A percentile compares a stretch with the other conserved stretches of the same genome.
Conservation (phyloP, 2,797 vertebrate genomes). For the Ctenosaura bakeri region DNA sequence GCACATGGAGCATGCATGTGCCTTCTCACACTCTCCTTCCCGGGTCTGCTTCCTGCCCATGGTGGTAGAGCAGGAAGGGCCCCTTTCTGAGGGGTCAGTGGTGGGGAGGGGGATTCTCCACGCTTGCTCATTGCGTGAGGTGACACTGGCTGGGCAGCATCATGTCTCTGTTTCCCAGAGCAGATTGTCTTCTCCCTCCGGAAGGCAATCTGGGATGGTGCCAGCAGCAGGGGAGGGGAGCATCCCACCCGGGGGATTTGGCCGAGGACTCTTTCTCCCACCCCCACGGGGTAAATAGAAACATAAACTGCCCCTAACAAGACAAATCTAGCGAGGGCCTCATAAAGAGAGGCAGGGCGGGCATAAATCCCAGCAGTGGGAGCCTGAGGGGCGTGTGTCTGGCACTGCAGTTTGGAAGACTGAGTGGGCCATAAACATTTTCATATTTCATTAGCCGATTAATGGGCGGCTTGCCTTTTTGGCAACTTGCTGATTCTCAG, state of each 20-base stretch:
- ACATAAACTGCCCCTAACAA: slow-evolving; percentile 71
- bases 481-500: slow-evolving; percentile 83
- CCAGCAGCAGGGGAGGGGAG: background rate
- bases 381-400: slow-evolving; percentile 73
- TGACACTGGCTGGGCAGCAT: too few relatives aligned
- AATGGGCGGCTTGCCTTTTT: slow-evolving; percentile 80
- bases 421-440: slow-evolving; percentile 86
- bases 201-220: too few relatives aligned
- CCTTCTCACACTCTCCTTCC: background rate
- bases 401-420: slow-evolving; percentile 84
- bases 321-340: slow-evolving; percentile 73
- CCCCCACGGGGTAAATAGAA: slow-evolving; percentile 62
- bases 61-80: background rate
- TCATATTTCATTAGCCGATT: slow-evolving; percentile 90
- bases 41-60: background rate
- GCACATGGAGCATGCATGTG: background rate
- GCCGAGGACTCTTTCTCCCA: slow-evolving; percentile 25
- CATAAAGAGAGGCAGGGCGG: slow-evolving; percentile 62
- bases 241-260: background rate
- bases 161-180: too few relatives aligned
- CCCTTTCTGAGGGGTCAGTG: background rate
- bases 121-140: too few relatives aligned
- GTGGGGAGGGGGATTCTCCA: background rate
- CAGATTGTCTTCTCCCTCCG: too few relatives aligned
- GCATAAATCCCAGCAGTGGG: slow-evolving; percentile 80